Base-by-base conservation (phyloP, 1,140 invertebrate genomes). In the Pogonomyrmex californicus region DNA sequence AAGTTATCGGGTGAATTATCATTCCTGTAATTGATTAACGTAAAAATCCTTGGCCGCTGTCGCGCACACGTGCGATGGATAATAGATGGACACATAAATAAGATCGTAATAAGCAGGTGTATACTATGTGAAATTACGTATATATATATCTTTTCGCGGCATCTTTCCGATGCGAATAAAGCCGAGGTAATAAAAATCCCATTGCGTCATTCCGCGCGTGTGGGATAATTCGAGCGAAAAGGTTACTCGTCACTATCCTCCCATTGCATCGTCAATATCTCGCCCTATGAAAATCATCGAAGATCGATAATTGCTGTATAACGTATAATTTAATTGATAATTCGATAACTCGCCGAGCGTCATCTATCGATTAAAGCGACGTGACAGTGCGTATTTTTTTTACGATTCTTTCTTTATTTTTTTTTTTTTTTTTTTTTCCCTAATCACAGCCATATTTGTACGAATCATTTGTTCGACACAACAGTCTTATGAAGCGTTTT, bases 21-120 rank as follows among this genome's bases (percentile, higher is more conserved):
- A 9, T 44, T 44, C 10, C n/a, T 41, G 33, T 54, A 47, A 85
- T 85, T 85, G 63, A 65, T 76, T 49, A 47, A 54, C n/a, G 73
- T 54, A 49, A 78, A 78, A 78, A 78, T 76, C 82, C 71, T 85
- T 85, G 56, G n/a, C n/a, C n/a, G 36, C 56, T 12, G 47, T 60
- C 68, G 51, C 41, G 17, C 49, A 36, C 23, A 23, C 23, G 36
- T n/a, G 33, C 7, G 12, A 51, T 62, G 62, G 17, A 17, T 63
- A 4, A 82, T 36, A 71, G 47, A 56, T 44, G 51, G 62, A 62
- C 5, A 12, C 56, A 12, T 63, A 49, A 77, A 63, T 51, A 85
- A 47, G 36, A n/a, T 41, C n/a, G 10, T 33, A 65, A 60, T 14
- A 5, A 62, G 9, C 23, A 30, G 33, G 30, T 47, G 14, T 30